These are phyloP conservation scores for Habropoda laboriosa DNA, from an alignment of 1,140 invertebrate genomes.

Conservation along the genomic window DNA sequence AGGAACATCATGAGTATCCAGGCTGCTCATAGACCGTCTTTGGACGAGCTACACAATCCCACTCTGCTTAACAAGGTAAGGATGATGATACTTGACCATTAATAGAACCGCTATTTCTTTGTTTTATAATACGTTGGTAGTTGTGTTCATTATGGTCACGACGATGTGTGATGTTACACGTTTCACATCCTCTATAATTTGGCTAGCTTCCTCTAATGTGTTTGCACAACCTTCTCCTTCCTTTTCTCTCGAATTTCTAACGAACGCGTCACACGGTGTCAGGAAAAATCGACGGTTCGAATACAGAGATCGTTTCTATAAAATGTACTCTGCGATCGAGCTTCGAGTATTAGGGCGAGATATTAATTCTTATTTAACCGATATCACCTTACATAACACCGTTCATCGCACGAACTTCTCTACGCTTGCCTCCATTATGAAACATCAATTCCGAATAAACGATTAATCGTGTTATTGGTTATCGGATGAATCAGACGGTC, in stretches of 20 bases:
- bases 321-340: not conserved
- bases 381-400: not conserved
- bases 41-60: constrained; percentile 95
- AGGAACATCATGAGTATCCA: constrained; percentile 96
- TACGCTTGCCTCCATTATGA: not conserved
- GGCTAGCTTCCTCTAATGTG: not conserved
- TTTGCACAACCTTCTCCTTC: not conserved
- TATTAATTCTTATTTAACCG: not conserved
- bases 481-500: not conserved
- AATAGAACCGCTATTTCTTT: constrained; percentile 35
- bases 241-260: too few species aligned
- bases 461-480: not conserved
- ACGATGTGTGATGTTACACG: not conserved
- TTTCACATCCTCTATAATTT: not conserved
- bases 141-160: constrained; percentile 21
- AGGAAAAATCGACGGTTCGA: too few species aligned
- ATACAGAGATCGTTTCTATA: too few species aligned
- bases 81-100: constrained; percentile 48
- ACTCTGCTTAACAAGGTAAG: constrained; percentile 90
- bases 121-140: constrained; percentile 28
- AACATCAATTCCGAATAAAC: not conserved
- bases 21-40: constrained; percentile 92
- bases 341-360: too few species aligned
- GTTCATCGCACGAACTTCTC: not conserved
- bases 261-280: too few species aligned